Percentiles rank a stretch among this genome's conserved stretches.
phyloP scores from a whole-genome alignment of 2,797 vertebrate species.

The Gymnoscopelus microlampas region DNA sequence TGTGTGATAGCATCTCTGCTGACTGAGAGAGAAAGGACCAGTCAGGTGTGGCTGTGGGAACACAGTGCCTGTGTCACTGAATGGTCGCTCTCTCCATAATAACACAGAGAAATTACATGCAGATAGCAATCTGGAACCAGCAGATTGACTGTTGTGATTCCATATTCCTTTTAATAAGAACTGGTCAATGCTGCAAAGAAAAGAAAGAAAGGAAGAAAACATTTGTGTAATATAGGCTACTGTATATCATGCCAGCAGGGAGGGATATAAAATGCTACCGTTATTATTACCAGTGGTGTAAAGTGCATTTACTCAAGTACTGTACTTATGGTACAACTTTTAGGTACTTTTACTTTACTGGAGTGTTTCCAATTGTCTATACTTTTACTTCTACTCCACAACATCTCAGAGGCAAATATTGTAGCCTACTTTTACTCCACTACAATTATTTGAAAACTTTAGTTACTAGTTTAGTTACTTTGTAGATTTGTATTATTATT shows the following conservation, averaged over 20 bases:
- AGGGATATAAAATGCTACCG: background rate
- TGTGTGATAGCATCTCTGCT: slow-evolving; percentile 71
- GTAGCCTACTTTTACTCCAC: too few species aligned
- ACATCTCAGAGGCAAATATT: too few species aligned
- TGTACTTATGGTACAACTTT: too few species aligned
- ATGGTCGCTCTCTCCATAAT: slow-evolving; percentile 27
- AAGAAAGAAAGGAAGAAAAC: background rate
- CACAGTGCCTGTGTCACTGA: slow-evolving; percentile 35
- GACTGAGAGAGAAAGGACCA: slow-evolving; percentile 51
- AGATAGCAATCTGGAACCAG: slow-evolving; percentile 60
- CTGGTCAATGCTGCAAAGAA: background rate
- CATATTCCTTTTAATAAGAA: slow-evolving; percentile 25
- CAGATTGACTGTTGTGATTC: slow-evolving; percentile 53
- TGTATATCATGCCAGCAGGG: background rate
- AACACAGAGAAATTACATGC: slow-evolving; percentile 60
- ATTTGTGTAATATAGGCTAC: too few species aligned
- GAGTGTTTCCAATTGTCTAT: too few species aligned
- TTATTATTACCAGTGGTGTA: too few species aligned
- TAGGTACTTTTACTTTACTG: too few species aligned
- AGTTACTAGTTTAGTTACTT: too few species aligned
- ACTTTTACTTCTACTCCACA: too few species aligned
- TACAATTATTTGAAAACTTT: too few species aligned
- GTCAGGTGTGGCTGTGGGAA: slow-evolving; percentile 74
- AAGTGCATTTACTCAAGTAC: too few species aligned
- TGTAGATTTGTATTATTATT: too few species aligned